Evolutionary conservation across 2,888 invertebrate genomes (phyloP).

Genomic region (Panopea generosa): DNA sequence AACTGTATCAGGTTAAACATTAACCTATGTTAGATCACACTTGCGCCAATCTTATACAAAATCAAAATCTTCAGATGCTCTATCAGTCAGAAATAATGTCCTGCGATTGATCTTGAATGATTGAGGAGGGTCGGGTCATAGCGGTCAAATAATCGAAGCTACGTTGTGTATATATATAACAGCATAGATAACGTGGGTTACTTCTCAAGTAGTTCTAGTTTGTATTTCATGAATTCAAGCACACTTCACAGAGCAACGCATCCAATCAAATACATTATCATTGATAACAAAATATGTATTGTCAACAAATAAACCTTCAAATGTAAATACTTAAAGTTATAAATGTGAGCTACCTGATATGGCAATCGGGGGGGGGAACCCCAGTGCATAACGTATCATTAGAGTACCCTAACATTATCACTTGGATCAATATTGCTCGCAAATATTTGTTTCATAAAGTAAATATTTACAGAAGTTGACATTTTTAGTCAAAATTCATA

Average conservation of each 20-base stretch:
- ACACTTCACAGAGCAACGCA: conserved; percentile 7
- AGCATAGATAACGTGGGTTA: neutral
- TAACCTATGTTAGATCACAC: no score
- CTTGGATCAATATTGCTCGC: conserved; percentile 24
- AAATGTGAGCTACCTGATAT: no score
- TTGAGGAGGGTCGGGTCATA: no score
- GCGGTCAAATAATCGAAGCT: no score
- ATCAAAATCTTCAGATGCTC: neutral
- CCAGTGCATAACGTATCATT: no score
- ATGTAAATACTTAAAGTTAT: neutral
- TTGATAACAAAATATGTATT: conserved; percentile 1
- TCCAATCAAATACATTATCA: conserved; percentile 13
- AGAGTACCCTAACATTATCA: conserved; percentile 1
- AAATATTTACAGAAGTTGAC: conserved; percentile 18
- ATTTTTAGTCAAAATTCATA: neutral
- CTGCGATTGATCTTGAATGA: no score
- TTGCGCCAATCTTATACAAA: neutral
- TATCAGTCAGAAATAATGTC: neutral
- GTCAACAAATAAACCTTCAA: conserved; percentile 6
- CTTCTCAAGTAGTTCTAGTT: neutral
- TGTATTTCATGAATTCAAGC: conserved; percentile 1
- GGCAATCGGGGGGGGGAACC: no score
- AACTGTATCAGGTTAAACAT: no score
- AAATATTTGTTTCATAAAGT: conserved; percentile 44
- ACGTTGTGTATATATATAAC: no score